Evolutionary conservation across 2,888 invertebrate genomes (phyloP).

Genomic region (Mesopsocus fuscifrons): DNA sequence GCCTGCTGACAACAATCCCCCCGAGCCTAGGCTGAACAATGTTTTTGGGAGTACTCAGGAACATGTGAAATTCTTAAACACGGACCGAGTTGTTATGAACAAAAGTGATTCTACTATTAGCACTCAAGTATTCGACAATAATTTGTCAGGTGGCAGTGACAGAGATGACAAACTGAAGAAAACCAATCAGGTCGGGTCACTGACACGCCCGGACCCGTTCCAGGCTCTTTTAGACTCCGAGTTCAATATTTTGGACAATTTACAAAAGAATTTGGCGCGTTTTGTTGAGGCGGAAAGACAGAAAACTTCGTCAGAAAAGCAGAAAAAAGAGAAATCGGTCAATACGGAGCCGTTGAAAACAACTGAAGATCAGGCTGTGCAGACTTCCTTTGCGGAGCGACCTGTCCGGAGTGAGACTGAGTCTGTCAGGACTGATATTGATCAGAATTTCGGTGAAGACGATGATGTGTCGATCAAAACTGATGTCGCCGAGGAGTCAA

Average conservation of each 20-base stretch:
- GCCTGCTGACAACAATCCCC: too few relatives aligned
- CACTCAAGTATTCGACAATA: not conserved
- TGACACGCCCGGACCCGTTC: conserved; percentile 29
- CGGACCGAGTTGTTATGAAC: too few relatives aligned
- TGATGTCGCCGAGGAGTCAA: too few relatives aligned
- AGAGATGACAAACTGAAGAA: not conserved
- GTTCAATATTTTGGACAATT: conserved; percentile 36
- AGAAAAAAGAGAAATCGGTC: conserved; percentile 4
- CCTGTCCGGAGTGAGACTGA: conserved; percentile 17
- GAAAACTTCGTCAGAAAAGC: not conserved
- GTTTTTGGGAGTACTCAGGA: too few relatives aligned
- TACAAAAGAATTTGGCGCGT: conserved; percentile 36
- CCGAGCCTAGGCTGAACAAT: too few relatives aligned
- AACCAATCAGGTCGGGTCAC: not conserved
- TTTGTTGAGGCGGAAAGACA: conserved; percentile 33
- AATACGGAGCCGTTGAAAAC: not conserved
- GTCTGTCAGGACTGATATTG: too few relatives aligned
- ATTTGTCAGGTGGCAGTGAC: not conserved
- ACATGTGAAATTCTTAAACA: too few relatives aligned
- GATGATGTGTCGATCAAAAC: conserved; percentile 13
- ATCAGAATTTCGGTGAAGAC: too few relatives aligned
- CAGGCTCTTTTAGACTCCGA: conserved; percentile 39
- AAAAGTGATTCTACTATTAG: not conserved
- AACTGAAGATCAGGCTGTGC: not conserved
- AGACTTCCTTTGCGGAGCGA: not conserved